Evolutionary conservation across 2,888 invertebrate species (phyloP).

Genomic region (Harpagoxenus sublaevis): DNA sequence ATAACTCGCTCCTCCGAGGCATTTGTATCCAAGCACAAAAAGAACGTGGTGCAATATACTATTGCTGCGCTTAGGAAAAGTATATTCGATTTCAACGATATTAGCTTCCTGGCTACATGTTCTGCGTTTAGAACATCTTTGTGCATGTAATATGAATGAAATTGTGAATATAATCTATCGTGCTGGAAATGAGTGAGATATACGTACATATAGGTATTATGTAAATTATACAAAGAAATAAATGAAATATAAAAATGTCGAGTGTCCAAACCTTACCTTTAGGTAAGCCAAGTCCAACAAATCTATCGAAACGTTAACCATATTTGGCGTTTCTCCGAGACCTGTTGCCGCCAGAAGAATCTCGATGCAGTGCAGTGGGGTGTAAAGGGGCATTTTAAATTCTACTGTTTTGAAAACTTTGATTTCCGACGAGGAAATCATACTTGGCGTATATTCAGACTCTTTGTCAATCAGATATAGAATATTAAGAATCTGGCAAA

Average conservation of each 20-base stretch:
- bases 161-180: slow-evolving; percentile 60
- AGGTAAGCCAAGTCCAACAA: slow-evolving; percentile 73
- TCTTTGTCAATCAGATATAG: slow-evolving; percentile 75
- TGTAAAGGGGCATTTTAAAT: slow-evolving; percentile 66
- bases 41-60: slow-evolving; percentile 72
- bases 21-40: slow-evolving; percentile 55
- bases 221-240: neutral
- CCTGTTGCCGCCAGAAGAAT: slow-evolving; percentile 65
- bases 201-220: neutral
- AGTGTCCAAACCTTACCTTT: slow-evolving; percentile 77
- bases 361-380: slow-evolving; percentile 69
- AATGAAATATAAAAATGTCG: neutral
- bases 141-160: slow-evolving; percentile 55
- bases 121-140: slow-evolving; percentile 25
- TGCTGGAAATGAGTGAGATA: slow-evolving; percentile 57
- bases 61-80: slow-evolving; percentile 74
- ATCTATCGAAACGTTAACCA: slow-evolving; percentile 31
- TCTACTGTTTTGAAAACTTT: slow-evolving; percentile 78
- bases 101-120: slow-evolving; percentile 51
- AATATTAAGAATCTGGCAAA: slow-evolving; percentile 75
- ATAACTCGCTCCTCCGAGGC: slow-evolving; percentile 41
- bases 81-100: slow-evolving; percentile 73
- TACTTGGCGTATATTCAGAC: slow-evolving; percentile 69
- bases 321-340: slow-evolving; percentile 50
- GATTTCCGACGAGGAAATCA: slow-evolving; percentile 77